A percentile compares a stretch with the other conserved stretches of the same genome.
Evolutionary conservation across 1,140 invertebrate species (phyloP).

Genomic region (Holcopasites calliopsidis): DNA sequence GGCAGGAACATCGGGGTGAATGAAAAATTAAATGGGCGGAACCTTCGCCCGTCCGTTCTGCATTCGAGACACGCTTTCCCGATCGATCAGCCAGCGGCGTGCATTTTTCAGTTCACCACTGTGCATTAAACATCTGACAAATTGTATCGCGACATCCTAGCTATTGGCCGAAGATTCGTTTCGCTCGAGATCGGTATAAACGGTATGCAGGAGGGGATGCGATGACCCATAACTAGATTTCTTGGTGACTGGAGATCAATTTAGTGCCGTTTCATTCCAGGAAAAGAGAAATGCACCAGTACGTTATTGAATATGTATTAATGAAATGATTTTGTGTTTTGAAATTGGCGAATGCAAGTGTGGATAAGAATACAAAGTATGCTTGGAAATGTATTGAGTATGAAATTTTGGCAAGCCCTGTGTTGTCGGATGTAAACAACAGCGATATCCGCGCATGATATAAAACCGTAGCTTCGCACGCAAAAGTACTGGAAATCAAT

Average conservation of each 20-base stretch:
- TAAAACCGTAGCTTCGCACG: no score
- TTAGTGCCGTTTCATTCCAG: no score
- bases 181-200: no score
- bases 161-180: conserved; percentile 30
- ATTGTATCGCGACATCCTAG: conserved; percentile 14
- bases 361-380: no score
- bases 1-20: conserved; percentile 1
- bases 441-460: background rate
- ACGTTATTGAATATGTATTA: no score
- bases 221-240: no score
- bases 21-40: conserved; percentile 29
- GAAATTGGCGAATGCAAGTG: no score
- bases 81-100: conserved; percentile 22
- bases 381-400: no score
- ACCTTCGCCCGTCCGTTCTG: background rate
- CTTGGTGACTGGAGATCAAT: no score
- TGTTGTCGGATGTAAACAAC: background rate
- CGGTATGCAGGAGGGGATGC: no score
- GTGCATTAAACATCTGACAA: conserved; percentile 37
- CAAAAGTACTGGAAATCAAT: conserved; percentile 54
- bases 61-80: conserved; percentile 36
- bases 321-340: no score
- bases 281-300: no score
- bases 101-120: conserved; percentile 16
- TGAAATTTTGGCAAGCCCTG: background rate